Conservation (phyloP, 2,113 vertebrate genomes). For the Talpa occidentalis region DNA sequence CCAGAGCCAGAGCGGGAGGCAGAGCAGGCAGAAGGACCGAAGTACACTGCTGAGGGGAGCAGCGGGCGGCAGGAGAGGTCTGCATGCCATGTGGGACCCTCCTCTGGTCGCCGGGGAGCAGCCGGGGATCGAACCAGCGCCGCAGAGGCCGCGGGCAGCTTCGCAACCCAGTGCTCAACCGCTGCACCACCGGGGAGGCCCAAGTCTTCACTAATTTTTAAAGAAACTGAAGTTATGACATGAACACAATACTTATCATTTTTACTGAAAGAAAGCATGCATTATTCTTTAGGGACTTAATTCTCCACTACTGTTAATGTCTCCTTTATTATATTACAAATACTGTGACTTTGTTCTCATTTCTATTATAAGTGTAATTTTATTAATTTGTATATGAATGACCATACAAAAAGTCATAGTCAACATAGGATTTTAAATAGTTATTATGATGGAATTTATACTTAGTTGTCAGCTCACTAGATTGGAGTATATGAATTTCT, state of each 20-base stretch:
- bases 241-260: background rate
- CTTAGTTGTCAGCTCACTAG: background rate
- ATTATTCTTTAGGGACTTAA: background rate
- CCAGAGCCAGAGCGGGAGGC: no score
- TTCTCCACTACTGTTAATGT: background rate
- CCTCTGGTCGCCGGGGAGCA: no score
- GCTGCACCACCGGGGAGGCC: no score
- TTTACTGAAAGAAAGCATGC: constrained; percentile 15
- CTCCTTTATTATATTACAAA: background rate
- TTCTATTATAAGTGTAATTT: constrained; percentile 13
- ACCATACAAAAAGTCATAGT: constrained; percentile 7
- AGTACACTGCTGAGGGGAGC: no score
- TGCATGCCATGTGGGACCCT: no score
- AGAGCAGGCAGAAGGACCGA: no score
- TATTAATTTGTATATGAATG: constrained; percentile 25
- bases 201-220: constrained; percentile 41
- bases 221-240: background rate
- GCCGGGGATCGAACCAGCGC: no score
- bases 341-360: constrained; percentile 8
- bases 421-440: background rate
- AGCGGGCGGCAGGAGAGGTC: no score
- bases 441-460: constrained; percentile 7
- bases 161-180: no score
- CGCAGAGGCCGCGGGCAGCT: no score
- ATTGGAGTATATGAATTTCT: constrained; percentile 31